These are phyloP conservation scores for Anguilla marmorata DNA, from an alignment of 2,797 vertebrate species.

Conservation along the genomic window DNA sequence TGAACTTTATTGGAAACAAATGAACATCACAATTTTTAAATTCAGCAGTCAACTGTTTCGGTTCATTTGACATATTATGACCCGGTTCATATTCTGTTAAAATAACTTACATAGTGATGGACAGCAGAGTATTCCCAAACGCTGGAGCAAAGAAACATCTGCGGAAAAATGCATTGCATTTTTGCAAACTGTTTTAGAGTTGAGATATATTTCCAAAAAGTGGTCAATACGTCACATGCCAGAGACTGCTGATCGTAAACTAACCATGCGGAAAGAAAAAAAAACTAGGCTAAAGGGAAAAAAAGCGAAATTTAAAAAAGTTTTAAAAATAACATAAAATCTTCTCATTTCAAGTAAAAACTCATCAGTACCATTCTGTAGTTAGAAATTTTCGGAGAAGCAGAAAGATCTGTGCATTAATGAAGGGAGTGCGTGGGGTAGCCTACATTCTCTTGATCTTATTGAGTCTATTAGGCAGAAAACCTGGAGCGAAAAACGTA, in stretches of 20 bases:
- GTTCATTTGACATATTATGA: no score
- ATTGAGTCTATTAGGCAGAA: conserved; percentile 29
- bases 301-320: neutral
- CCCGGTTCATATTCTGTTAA: no score
- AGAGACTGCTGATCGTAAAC: conserved; percentile 26
- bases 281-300: neutral
- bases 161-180: no score
- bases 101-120: no score
- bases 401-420: neutral
- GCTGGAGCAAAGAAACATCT: no score
- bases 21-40: no score
- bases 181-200: no score
- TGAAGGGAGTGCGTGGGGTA: neutral
- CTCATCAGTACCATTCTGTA: neutral
- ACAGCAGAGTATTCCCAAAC: no score
- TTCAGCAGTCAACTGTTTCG: no score
- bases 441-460: neutral
- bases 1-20: no score
- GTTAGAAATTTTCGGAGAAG: neutral
- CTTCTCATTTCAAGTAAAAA: neutral
- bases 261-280: neutral
- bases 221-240: neutral
- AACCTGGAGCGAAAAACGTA: conserved; percentile 64
- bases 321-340: neutral
- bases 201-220: neutral